Conservation (phyloP, 2,113 vertebrate species). For the Eonycteris spelaea region DNA sequence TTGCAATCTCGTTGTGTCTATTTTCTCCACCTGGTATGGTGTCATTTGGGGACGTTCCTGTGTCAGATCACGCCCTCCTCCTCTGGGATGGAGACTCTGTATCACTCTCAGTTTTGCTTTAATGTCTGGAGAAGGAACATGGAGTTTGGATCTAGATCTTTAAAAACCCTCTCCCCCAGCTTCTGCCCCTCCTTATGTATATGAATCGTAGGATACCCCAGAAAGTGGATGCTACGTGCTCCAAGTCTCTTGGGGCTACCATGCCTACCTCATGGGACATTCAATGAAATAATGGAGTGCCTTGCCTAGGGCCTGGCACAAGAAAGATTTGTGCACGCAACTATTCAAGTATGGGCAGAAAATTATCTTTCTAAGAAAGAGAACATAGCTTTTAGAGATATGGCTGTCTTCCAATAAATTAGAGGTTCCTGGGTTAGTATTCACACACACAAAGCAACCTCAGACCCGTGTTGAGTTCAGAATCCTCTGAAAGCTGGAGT, state of each 20-base stretch:
- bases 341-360: not conserved
- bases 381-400: not conserved
- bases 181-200: not conserved
- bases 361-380: not conserved
- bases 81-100: not conserved
- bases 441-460: not conserved
- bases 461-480: not conserved
- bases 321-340: not conserved
- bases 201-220: accelerated
- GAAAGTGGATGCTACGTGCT: accelerated
- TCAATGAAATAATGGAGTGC: not conserved
- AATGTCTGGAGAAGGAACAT: not conserved
- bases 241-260: not conserved
- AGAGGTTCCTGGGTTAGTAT: not conserved
- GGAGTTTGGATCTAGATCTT: not conserved
- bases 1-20: not conserved
- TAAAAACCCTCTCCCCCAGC: not conserved
- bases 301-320: not conserved
- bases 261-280: not conserved
- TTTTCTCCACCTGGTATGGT: not conserved
- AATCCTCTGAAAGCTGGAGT: not conserved
- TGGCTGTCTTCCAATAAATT: not conserved
- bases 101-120: not conserved
- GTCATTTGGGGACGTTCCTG: not conserved
- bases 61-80: not conserved